Evolutionary conservation across 2,888 invertebrate genomes (phyloP).

Genomic region (Synanthedon myopaeformis): DNA sequence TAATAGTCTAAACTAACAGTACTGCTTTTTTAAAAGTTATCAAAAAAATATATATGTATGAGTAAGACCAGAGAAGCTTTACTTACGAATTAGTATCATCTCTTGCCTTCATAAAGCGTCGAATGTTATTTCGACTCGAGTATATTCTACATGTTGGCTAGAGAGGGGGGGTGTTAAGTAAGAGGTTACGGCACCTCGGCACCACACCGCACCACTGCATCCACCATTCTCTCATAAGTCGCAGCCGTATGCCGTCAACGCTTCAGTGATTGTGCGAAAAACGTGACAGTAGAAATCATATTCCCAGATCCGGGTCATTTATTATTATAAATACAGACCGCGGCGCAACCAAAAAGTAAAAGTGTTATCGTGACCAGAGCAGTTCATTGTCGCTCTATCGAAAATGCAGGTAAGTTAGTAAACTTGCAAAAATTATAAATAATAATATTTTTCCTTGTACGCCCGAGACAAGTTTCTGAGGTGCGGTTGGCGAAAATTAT

Average conservation of each 20-base stretch:
- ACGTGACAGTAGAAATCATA: conserved; percentile 32
- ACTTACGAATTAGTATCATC: no score
- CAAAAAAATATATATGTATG: no score
- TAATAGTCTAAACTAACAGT: no score
- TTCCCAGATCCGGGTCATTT: conserved; percentile 43
- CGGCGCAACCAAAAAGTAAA: conserved; percentile 34
- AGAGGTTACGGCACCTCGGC: conserved; percentile 53
- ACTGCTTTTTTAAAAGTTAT: no score
- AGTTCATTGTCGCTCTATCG: conserved; percentile 1
- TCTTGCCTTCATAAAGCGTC: not conserved
- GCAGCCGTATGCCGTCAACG: conserved; percentile 36
- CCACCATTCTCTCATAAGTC: conserved; percentile 49
- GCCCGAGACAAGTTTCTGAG: no score
- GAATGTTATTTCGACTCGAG: not conserved
- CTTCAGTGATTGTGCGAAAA: conserved; percentile 15
- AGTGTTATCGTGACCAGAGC: conserved; percentile 24
- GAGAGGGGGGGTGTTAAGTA: conserved; percentile 39
- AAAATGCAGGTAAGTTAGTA: conserved; percentile 51
- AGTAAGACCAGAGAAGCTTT: no score
- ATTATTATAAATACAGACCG: conserved; percentile 22
- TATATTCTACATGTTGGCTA: not conserved
- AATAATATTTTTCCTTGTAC: no score
- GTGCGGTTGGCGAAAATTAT: no score
- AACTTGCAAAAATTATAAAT: not conserved
- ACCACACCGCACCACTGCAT: conserved; percentile 12